phyloP scores from a whole-genome alignment of 2,797 vertebrate genomes.

The Bovichtus diacanthus region DNA sequence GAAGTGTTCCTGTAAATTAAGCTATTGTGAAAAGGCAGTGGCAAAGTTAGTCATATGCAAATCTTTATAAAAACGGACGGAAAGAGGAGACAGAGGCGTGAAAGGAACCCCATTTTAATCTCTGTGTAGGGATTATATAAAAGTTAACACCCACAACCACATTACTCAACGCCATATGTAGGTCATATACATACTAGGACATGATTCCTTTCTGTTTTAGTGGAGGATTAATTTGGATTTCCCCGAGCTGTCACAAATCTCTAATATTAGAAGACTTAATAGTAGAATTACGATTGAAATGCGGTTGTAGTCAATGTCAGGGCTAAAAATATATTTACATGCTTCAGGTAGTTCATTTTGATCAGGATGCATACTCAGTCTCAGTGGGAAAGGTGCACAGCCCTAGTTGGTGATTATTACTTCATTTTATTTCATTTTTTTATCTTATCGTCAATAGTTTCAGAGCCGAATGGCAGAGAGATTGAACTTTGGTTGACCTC shows the following conservation, averaged over 20 bases:
- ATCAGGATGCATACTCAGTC: neutral
- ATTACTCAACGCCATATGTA: constrained; percentile 12
- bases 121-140: constrained; percentile 27
- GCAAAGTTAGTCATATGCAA: neutral
- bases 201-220: neutral
- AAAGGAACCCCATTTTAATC: constrained; percentile 17
- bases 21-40: neutral
- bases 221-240: constrained; percentile 31
- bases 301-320: neutral
- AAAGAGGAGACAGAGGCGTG: constrained; percentile 5
- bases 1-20: neutral
- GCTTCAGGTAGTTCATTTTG: neutral
- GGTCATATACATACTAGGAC: constrained; percentile 17
- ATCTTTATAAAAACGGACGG: neutral
- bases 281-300: neutral
- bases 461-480: neutral
- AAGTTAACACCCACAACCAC: constrained; percentile 22
- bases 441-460: neutral
- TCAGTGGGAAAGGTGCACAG: neutral
- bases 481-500: constrained; percentile 4
- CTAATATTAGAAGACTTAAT: neutral
- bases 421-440: neutral
- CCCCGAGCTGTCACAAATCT: constrained; percentile 2
- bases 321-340: neutral
- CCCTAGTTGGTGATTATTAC: neutral